Conservation (phyloP, 2,888 invertebrate genomes). For the Eulithis prunata region DNA sequence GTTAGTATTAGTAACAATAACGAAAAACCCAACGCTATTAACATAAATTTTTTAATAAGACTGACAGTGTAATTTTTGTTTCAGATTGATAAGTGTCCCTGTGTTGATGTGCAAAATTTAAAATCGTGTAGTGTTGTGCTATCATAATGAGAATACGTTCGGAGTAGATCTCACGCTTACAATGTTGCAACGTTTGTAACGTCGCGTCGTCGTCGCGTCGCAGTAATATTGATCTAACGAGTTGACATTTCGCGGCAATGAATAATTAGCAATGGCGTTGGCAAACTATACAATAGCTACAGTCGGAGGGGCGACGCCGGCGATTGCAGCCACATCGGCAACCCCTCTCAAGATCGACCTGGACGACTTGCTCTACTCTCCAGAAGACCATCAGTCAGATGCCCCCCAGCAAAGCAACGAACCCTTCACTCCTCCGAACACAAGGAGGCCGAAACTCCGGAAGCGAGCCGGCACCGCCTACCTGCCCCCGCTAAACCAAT, state of each 20-base stretch:
- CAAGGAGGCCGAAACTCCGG: conserved; percentile 69
- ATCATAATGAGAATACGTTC: conserved; percentile 65
- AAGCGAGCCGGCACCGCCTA: conserved; percentile 78
- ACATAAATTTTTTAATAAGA: not conserved
- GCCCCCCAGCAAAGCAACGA: conserved; percentile 55
- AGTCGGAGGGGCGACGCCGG: conserved; percentile 66
- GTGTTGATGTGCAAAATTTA: conserved; percentile 54
- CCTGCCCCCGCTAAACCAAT: conserved; percentile 75
- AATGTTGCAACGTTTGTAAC: conserved; percentile 70
- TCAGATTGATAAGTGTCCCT: conserved; percentile 58
- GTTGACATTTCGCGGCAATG: conserved; percentile 72
- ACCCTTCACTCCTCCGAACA: conserved; percentile 68
- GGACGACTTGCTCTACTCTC: conserved; percentile 76
- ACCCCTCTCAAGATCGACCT: conserved; percentile 66
- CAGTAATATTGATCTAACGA: conserved; percentile 60
- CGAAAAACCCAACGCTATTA: no score
- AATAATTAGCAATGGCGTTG: conserved; percentile 74
- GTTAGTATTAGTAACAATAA: not conserved
- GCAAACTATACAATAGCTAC: conserved; percentile 74
- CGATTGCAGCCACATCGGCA: conserved; percentile 62
- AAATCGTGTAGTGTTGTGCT: conserved; percentile 58
- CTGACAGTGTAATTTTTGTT: conserved; percentile 54
- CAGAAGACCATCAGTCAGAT: conserved; percentile 66
- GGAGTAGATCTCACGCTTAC: conserved; percentile 59
- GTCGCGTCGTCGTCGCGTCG: conserved; percentile 18